Evolutionary conservation across 2,113 vertebrate species (phyloP).

Genomic region (Nesogale talazaci): DNA sequence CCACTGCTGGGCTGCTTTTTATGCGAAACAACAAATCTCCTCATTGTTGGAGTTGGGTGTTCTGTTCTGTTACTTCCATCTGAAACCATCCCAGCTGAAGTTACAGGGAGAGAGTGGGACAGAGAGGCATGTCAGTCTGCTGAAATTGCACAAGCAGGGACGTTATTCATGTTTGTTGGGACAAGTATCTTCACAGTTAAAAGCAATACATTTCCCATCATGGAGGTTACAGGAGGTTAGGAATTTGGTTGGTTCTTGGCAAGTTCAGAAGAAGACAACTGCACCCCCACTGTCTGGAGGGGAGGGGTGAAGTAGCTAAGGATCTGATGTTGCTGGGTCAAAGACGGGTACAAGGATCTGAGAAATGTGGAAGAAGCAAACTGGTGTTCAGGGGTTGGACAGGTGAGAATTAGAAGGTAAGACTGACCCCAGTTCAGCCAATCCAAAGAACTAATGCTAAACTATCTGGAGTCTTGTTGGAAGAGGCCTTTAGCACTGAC

Average conservation of each 20-base stretch:
- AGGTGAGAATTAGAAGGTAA: not conserved
- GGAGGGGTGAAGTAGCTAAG: not conserved
- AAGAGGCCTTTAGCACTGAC: not conserved
- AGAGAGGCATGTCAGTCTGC: not conserved
- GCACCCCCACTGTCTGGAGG: not conserved
- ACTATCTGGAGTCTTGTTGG: not conserved
- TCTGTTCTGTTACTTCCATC: slow-evolving; percentile 55
- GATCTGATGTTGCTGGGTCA: not conserved
- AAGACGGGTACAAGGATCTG: not conserved
- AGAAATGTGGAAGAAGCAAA: not conserved
- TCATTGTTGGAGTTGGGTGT: slow-evolving; percentile 54
- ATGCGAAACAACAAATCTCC: slow-evolving; percentile 61
- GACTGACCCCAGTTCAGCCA: not conserved
- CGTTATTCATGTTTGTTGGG: not conserved
- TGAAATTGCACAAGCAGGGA: not conserved
- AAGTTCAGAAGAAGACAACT: slow-evolving; percentile 15
- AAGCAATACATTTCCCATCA: not conserved
- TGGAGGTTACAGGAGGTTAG: not conserved
- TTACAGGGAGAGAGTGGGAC: not conserved
- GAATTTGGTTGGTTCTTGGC: slow-evolving; percentile 30
- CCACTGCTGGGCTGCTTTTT: slow-evolving; percentile 29
- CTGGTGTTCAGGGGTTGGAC: not conserved
- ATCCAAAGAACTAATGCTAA: not conserved
- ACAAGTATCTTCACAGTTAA: not conserved
- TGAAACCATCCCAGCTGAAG: slow-evolving; percentile 51